Conservation (phyloP, 2,113 vertebrate genomes). For the Megalops atlanticus region DNA sequence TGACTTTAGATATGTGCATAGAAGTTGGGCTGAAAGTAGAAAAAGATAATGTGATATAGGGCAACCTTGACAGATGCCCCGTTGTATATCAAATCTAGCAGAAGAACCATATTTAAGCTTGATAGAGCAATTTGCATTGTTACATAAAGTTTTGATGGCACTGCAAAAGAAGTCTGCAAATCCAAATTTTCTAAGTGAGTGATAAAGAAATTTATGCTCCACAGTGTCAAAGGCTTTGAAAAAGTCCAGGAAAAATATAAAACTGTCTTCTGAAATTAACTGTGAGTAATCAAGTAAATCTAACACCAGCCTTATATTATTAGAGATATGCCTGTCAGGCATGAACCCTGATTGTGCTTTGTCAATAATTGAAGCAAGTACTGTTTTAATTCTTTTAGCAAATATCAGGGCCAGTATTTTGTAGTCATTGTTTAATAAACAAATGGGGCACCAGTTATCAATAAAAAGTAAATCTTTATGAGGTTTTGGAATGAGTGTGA, state of each 20-base stretch:
- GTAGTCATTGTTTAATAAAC: too few relatives aligned
- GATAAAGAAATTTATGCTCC: too few relatives aligned
- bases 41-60: constrained; percentile 1
- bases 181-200: constrained; percentile 18
- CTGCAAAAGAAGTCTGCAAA: constrained; percentile 13
- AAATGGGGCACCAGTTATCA: constrained; percentile 5
- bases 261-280: too few relatives aligned
- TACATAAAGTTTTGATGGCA: constrained; percentile 27
- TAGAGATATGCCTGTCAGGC: neutral
- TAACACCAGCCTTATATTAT: too few relatives aligned
- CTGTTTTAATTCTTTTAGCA: constrained; percentile 4
- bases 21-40: neutral
- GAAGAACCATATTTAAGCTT: constrained; percentile 1
- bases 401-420: neutral
- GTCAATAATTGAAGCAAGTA: neutral
- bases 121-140: neutral
- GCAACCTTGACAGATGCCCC: constrained; percentile 1
- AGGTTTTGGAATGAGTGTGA: constrained; percentile 1
- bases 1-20: neutral
- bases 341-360: neutral
- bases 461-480: neutral
- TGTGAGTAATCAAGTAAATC: too few relatives aligned
- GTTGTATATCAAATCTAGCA: neutral
- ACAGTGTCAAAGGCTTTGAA: too few relatives aligned
- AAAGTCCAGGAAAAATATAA: too few relatives aligned